Evolutionary conservation across 2,797 vertebrate species (phyloP), one percentile per base, ranked within the genome.

Genomic region (Alca torda): DNA sequence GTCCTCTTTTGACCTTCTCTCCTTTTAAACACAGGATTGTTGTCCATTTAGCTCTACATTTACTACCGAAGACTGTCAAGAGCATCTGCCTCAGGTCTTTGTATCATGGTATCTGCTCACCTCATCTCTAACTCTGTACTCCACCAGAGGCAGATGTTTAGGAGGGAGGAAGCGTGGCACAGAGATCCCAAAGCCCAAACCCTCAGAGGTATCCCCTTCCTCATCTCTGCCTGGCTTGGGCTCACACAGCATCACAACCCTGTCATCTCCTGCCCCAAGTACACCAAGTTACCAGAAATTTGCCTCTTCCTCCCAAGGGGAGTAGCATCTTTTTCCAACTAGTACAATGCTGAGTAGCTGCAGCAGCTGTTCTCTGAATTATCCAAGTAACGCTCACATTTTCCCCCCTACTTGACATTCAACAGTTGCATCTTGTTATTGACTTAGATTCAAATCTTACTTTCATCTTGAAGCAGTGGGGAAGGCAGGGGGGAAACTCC

Each of bases 361-460:
- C 81, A 87, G 78, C 95, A 96, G 93, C 90, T 94, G 93, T 61
- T 90, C 41, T 50, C 92, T 83, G 90, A 80, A 61, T 93, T 50
- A 41, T 16, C 87, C 77, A 33, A 92, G 78, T 46, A 86, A 84
- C 3, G 2, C 17, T 95, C 95, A 85, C 56, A 20, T 81, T 60
- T 65, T 46, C 37, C 56, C 67, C 75, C 20, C 78, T 87, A 45
- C 57, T 6, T 89, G 95, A 89, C 75, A 41, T 77, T 77, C 84
- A 95, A 50, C 95, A 93, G 77, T 96, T 93, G 74, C 72, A 56
- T 92, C 67, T 89, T 30, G 24, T 82, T 79, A 8, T 5, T 81
- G 80, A 76, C 65, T 90, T 31, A 4, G 17, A 73, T 73, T 85
- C 92, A 92, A 43, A 65, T 45, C 81, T 57, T 31, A 86, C 74